Evolutionary conservation across 2,888 invertebrate genomes (phyloP), one percentile per base, ranked within the genome.

Genomic region (Tachystola acroxantha): DNA sequence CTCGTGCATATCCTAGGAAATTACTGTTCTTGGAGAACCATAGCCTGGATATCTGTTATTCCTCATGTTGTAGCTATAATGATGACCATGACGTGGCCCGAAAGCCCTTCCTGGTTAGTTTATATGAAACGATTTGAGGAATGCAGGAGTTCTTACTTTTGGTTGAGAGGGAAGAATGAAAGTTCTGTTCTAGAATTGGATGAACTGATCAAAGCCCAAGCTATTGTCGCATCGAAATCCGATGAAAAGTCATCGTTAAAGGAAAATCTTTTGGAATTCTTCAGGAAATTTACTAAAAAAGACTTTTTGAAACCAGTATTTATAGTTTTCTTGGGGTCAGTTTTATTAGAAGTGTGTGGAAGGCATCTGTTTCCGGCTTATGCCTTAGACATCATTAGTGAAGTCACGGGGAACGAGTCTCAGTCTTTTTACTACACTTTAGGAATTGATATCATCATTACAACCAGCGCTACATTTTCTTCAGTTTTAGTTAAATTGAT

Each of bases 21-120:
- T 31, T 64, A 48, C 22, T 48, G 50, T 1, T 37, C 60, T 3
- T 79, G 72, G 72, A 61, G 63, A 36, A 65, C 55, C 1, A 43
- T 73, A 0, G 67, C 73, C 0, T 34, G 71, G 1, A 34, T 64
- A 0, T 47, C 56, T 1, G 4, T 69, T 2, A 22, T 66, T 1
- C 73, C 77, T 0, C 48, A 57, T 20, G 7, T 60, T 0, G 1
- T 63, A 1, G 49, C 72, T 0, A 31, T 74, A 1, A 1, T 57
- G 0, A 57, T 77, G 0, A 66, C 88, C 1, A 57, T 69, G 7
- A 77, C 87, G 0, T 67, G 89, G 45, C 89, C 89, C 0, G 92
- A 92, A 62, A 88, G 91, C 10, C 91, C 91, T 0, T 72, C 80
- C 7, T 92, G 91, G 91, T 54, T 92, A 27, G 76, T 89, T 0